phyloP scores from a whole-genome alignment of 2,113 vertebrate genomes.

The Sorex fumeus region DNA sequence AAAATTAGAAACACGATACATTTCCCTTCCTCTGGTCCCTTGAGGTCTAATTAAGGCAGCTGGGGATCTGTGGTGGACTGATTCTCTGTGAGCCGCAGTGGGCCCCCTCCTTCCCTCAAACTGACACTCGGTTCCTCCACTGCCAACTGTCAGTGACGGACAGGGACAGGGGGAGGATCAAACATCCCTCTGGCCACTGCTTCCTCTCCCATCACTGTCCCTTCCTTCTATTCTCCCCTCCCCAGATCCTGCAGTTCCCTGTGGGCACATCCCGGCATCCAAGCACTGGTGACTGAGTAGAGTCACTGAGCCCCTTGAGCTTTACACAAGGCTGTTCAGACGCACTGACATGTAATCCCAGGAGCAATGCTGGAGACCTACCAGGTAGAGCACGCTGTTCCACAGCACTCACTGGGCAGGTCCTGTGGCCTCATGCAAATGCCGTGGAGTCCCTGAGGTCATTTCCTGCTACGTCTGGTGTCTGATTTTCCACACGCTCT shows the following conservation, averaged over 20 bases:
- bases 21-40: conserved; percentile 44
- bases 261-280: background rate
- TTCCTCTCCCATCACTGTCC: background rate
- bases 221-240: background rate
- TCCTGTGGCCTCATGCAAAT: background rate
- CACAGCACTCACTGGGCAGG: background rate
- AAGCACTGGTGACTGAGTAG: no score
- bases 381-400: background rate
- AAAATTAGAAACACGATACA: conserved; percentile 49
- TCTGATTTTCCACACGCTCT: background rate
- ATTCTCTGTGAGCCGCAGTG: background rate
- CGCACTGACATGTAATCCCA: accelerated
- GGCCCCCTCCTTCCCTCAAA: background rate
- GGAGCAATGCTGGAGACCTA: background rate
- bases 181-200: no score
- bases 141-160: background rate
- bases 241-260: background rate
- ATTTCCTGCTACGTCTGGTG: no score
- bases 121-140: no score
- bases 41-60: conserved; percentile 74
- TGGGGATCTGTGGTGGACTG: conserved; percentile 6
- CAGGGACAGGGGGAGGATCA: background rate
- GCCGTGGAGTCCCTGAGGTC: background rate
- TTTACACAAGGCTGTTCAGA: background rate
- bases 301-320: accelerated